Evolutionary conservation across 2,113 vertebrate species (phyloP).

Genomic region (Carassius auratus): DNA sequence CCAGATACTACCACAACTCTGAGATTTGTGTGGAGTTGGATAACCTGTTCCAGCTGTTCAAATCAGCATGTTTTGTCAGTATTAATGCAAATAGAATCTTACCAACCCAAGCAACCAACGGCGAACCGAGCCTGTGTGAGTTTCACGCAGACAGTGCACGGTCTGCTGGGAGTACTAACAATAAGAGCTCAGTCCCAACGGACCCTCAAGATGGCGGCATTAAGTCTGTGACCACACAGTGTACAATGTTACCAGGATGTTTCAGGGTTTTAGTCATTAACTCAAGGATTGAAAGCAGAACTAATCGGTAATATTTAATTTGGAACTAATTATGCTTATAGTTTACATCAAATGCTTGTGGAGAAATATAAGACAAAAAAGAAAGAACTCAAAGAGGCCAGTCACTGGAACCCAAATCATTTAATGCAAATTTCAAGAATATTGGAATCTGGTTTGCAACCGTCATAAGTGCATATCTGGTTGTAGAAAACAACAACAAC

Average conservation of each 20-base stretch:
- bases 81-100: conserved; percentile 14
- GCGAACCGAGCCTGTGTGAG: background rate
- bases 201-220: background rate
- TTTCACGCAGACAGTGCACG: background rate
- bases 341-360: background rate
- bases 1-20: background rate
- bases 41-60: background rate
- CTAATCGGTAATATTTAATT: conserved; percentile 9
- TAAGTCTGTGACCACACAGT: conserved; percentile 31
- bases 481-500: too few species aligned
- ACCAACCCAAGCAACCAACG: background rate
- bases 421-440: background rate
- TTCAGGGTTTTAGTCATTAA: background rate
- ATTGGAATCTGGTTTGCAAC: background rate
- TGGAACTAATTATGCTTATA: background rate
- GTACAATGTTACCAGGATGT: conserved; percentile 7
- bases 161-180: conserved; percentile 8
- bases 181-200: conserved; percentile 13
- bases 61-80: background rate
- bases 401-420: background rate
- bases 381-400: too few species aligned
- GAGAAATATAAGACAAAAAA: background rate
- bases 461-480: background rate
- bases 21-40: background rate
- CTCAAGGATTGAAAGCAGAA: background rate